Conservation (phyloP, 2,113 vertebrate genomes). For the Poeciliopsis prolifica region DNA sequence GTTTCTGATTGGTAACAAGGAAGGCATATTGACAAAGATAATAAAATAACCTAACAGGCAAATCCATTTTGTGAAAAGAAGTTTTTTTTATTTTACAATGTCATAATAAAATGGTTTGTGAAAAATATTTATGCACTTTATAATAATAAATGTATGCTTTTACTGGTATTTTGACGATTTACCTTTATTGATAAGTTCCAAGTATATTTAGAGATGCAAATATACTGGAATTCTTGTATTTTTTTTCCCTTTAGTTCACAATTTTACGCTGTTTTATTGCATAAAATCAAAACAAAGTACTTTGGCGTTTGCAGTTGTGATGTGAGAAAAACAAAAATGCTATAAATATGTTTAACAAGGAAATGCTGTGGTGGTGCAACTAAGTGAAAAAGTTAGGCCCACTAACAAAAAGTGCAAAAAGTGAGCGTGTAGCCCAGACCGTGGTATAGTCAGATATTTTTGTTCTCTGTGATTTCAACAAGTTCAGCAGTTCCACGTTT, state of each 20-base stretch:
- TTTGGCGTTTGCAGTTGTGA: background rate
- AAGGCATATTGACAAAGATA: background rate
- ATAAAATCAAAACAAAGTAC: background rate
- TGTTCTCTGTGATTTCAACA: constrained; percentile 26
- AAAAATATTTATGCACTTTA: background rate
- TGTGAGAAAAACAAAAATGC: background rate
- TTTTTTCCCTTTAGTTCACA: background rate
- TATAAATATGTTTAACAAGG: background rate
- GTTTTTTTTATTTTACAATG: background rate
- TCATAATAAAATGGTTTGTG: background rate
- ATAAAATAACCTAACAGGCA: background rate
- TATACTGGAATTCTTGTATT: background rate
- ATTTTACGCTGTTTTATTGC: background rate
- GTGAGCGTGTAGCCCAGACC: background rate
- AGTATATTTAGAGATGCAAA: background rate
- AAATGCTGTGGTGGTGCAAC: constrained; percentile 5
- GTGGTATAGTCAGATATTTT: background rate
- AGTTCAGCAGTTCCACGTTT: constrained; percentile 32
- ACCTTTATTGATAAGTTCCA: background rate
- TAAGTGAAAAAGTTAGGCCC: background rate
- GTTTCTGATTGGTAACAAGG: background rate
- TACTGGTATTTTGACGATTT: background rate
- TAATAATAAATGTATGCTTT: background rate
- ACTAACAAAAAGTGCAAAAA: background rate
- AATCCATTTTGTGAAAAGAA: too few relatives aligned